phyloP scores from a whole-genome alignment of 1,140 invertebrate species.

The Drosophila sproati region DNA sequence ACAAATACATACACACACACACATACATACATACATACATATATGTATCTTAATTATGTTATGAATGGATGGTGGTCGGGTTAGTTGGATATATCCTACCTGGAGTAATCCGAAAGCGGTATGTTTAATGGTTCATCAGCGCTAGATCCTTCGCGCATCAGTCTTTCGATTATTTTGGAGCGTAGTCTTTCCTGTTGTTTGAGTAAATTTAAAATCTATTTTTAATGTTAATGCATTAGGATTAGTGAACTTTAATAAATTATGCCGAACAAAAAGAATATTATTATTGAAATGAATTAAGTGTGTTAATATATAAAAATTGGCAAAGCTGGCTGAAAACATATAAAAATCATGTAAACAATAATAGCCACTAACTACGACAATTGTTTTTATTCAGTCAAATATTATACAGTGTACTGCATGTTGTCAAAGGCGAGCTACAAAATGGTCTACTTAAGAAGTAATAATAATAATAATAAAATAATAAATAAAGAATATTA shows the following conservation, averaged over 20 bases:
- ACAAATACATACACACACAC: no score
- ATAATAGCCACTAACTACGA: constrained; percentile 21
- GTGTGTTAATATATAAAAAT: neutral
- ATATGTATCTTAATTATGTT: neutral
- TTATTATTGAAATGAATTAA: neutral
- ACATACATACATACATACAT: no score
- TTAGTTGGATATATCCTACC: constrained; percentile 85
- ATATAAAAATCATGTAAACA: constrained; percentile 9
- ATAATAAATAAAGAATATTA: constrained; percentile 4
- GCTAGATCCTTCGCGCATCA: constrained; percentile 93
- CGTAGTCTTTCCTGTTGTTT: constrained; percentile 89
- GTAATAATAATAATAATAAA: constrained; percentile 25
- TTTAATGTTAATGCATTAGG: constrained; percentile 79
- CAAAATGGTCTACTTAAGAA: constrained; percentile 23
- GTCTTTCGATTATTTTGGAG: constrained; percentile 91
- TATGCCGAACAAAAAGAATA: constrained; percentile 29
- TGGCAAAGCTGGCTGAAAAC: constrained; percentile 19
- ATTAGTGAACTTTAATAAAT: constrained; percentile 72
- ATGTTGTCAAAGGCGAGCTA: constrained; percentile 21
- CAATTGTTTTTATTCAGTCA: constrained; percentile 47
- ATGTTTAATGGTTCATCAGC: constrained; percentile 95
- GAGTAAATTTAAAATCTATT: constrained; percentile 84
- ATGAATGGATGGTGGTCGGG: neutral
- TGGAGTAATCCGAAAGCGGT: constrained; percentile 93
- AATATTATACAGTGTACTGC: constrained; percentile 49